phyloP scores from a whole-genome alignment of 2,797 vertebrate genomes.

The Odontamblyopus rebecca region DNA sequence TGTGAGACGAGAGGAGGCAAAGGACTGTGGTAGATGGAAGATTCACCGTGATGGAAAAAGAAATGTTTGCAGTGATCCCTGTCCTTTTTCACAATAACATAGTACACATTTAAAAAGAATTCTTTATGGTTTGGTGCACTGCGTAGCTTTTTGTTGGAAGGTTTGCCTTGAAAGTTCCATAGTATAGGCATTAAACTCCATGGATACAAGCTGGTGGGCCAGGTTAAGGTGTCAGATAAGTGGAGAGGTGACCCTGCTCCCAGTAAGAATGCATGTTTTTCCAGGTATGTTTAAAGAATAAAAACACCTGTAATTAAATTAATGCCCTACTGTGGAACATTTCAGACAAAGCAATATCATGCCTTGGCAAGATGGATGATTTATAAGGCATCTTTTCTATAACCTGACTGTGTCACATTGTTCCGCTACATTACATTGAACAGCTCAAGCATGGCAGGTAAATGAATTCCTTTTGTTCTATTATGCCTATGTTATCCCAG shows the following conservation, averaged over 20 bases:
- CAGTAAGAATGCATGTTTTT: not conserved
- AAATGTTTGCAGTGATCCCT: not conserved
- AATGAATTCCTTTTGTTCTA: constrained; percentile 37
- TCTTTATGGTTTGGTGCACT: too few relatives aligned
- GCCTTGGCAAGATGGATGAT: not conserved
- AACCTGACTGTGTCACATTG: constrained; percentile 27
- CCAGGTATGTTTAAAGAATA: not conserved
- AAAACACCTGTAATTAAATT: not conserved
- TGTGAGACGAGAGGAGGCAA: not conserved
- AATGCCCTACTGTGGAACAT: not conserved
- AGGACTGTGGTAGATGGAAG: not conserved
- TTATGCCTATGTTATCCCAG: constrained; percentile 31
- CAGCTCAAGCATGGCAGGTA: constrained; percentile 48
- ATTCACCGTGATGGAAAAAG: not conserved
- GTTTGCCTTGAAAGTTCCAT: not conserved
- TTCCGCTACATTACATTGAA: constrained; percentile 30
- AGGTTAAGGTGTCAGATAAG: not conserved
- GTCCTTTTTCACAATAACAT: not conserved
- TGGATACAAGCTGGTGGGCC: not conserved
- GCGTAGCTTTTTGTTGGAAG: too few relatives aligned
- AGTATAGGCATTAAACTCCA: not conserved
- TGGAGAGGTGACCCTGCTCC: not conserved
- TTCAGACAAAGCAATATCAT: not conserved
- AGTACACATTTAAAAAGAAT: not conserved
- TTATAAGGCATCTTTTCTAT: not conserved